Evolutionary conservation across 2,888 invertebrate genomes (phyloP), one percentile per base, ranked within the genome.

Genomic region (Ormyrus rosae): DNA sequence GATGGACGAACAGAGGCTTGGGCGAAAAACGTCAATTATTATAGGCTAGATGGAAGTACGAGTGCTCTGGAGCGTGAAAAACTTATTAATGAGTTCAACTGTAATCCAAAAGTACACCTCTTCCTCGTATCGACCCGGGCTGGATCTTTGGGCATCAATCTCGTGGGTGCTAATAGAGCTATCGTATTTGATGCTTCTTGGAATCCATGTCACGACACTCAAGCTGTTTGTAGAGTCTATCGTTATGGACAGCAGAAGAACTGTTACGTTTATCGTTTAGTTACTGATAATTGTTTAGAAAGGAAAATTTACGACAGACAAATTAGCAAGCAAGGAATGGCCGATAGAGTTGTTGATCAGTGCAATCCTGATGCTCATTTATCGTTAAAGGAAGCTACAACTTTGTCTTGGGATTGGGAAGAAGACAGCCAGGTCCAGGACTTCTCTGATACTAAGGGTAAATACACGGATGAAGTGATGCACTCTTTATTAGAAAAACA

Each of bases 201-300:
- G 99, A 99, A 99, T 92, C 99, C 99, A 0, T 99, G 99, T 89
- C 99, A 99, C 88, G 99, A 99, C 89, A 97, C 97, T 0, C 98
- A 98, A 92, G 99, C 99, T 51, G 98, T 99, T 11, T 99, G 99
- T 90, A 93, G 99, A 85, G 98, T 99, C 60, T 90, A 84, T 82
- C 93, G 96, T 86, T 99, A 98, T 88, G 99, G 99, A 0, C 99
- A 99, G 91, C 93, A 94, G 86, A 99, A 98, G 88, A 96, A 96
- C 0, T 98, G 98, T 87, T 98, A 96, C 90, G 98, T 99, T 5
- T 99, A 99, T 90, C 94, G 99, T 60, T 93, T 99, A 81, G 98
- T 99, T 6, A 98, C 98, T 91, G 99, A 99, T 91, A 98, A 97
- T 91, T 98, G 98, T 85, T 93, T 99, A 84, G 99, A 99, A 90